Conservation (phyloP, 2,888 invertebrate species). For the Drosophila helvetica region DNA sequence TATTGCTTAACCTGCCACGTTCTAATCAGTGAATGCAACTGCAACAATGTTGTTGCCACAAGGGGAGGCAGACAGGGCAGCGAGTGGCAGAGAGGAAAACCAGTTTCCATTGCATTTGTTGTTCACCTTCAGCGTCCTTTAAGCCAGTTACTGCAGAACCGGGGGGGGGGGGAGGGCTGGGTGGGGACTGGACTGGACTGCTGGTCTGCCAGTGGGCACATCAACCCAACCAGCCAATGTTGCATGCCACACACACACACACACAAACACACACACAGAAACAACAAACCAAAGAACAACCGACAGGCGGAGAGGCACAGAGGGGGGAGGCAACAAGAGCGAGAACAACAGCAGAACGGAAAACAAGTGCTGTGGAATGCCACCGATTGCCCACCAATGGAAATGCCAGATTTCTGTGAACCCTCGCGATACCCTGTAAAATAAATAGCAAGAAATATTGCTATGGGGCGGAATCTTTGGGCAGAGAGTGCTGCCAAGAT, state of each 20-base stretch:
- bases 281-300: conserved; percentile 40
- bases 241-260: conserved; percentile 37
- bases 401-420: conserved; percentile 17
- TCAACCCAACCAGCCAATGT: conserved; percentile 33
- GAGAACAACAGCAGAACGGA: conserved; percentile 38
- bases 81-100: conserved; percentile 19
- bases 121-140: conserved; percentile 77
- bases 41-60: conserved; percentile 43
- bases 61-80: neutral
- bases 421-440: conserved; percentile 27
- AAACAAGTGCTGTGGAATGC: conserved; percentile 42
- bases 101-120: conserved; percentile 51
- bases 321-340: conserved; percentile 11
- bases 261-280: conserved; percentile 22
- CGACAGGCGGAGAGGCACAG: conserved; percentile 6
- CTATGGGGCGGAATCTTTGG: too few species aligned
- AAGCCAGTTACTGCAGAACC: conserved; percentile 40
- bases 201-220: conserved; percentile 13
- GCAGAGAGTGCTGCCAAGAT: too few species aligned
- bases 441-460: neutral
- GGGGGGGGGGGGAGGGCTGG: neutral
- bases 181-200: conserved; percentile 3
- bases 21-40: conserved; percentile 69
- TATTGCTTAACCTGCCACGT: conserved; percentile 65
- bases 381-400: conserved; percentile 13